A percentile compares a stretch with the other conserved stretches of the same genome.
These are phyloP conservation scores for Tiaroga cobitis DNA, from an alignment of 2,797 vertebrate genomes.

Conservation along the genomic window DNA sequence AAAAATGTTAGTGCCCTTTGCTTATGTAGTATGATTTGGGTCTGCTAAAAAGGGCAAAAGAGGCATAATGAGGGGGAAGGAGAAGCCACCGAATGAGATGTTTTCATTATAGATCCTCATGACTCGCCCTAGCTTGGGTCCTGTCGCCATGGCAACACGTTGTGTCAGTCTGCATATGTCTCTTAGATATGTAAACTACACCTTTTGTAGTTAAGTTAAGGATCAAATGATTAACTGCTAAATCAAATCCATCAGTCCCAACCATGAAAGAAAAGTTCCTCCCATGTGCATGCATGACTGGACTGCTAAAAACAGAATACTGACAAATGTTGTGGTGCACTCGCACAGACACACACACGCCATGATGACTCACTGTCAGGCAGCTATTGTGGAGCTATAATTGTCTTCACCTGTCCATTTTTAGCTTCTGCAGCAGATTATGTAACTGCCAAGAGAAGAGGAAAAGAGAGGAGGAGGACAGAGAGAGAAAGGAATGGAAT, in stretches of 20 bases:
- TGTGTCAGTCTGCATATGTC: slow-evolving; percentile 30
- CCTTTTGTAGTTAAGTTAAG: slow-evolving; percentile 55
- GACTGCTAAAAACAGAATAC: slow-evolving; percentile 43
- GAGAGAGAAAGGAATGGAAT: slow-evolving; percentile 13
- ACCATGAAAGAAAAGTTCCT: neutral
- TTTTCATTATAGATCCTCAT: slow-evolving; percentile 46
- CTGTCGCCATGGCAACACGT: slow-evolving; percentile 61
- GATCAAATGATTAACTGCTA: slow-evolving; percentile 37
- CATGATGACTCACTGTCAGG: slow-evolving; percentile 69
- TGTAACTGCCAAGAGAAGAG: slow-evolving; percentile 45
- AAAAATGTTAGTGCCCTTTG: slow-evolving; percentile 36
- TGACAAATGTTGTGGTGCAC: slow-evolving; percentile 28
- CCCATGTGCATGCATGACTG: slow-evolving; percentile 2
- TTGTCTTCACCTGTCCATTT: slow-evolving; percentile 71
- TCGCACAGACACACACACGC: slow-evolving; percentile 18
- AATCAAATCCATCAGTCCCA: slow-evolving; percentile 35
- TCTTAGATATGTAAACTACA: slow-evolving; percentile 44
- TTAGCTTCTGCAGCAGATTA: slow-evolving; percentile 65
- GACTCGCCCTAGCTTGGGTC: slow-evolving; percentile 10
- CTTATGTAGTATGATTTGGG: slow-evolving; percentile 43
- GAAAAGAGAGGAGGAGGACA: slow-evolving; percentile 36
- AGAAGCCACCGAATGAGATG: slow-evolving; percentile 50
- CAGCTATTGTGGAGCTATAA: slow-evolving; percentile 74
- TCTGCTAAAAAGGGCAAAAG: slow-evolving; percentile 50
- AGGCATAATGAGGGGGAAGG: slow-evolving; percentile 21